Conservation (phyloP, 2,797 vertebrate species). For the Geotrypetes seraphini region DNA sequence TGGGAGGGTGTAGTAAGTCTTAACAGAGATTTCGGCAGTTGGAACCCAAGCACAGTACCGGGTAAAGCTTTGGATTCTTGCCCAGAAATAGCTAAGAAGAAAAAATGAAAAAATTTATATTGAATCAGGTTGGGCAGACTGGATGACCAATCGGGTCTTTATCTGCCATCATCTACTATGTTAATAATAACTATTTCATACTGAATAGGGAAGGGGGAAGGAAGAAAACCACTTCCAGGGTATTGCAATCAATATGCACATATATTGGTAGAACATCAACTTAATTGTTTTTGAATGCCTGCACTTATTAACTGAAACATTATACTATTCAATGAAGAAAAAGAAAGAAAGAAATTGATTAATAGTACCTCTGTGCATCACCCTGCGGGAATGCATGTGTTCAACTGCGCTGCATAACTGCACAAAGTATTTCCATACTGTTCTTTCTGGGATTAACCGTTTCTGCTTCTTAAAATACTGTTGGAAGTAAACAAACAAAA, state of each 20-base stretch:
- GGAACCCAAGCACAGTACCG: too few species aligned
- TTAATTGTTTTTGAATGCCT: constrained; percentile 48
- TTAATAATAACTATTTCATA: constrained; percentile 20
- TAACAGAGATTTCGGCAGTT: too few species aligned
- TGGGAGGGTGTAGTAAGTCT: too few species aligned
- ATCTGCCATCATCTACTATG: too few species aligned
- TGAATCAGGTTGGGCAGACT: too few species aligned
- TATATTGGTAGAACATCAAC: constrained; percentile 43
- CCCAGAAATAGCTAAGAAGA: too few species aligned
- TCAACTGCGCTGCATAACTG: constrained; percentile 78
- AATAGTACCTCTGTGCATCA: constrained; percentile 75
- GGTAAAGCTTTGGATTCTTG: too few species aligned
- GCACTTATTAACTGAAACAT: constrained; percentile 50
- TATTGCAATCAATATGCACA: constrained; percentile 29
- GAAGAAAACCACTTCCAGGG: constrained; percentile 32
- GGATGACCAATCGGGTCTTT: too few species aligned
- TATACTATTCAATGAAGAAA: constrained; percentile 49
- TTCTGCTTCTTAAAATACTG: constrained; percentile 81
- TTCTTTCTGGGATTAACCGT: constrained; percentile 74
- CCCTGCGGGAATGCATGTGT: constrained; percentile 78
- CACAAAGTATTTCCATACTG: constrained; percentile 78
- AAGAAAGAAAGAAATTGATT: constrained; percentile 43
- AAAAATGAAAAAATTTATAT: too few species aligned
- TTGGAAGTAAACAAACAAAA: constrained; percentile 19
- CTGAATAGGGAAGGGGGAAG: constrained; percentile 27